Evolutionary conservation across 2,797 vertebrate genomes (phyloP).

Genomic region (Hemibagrus guttatus): DNA sequence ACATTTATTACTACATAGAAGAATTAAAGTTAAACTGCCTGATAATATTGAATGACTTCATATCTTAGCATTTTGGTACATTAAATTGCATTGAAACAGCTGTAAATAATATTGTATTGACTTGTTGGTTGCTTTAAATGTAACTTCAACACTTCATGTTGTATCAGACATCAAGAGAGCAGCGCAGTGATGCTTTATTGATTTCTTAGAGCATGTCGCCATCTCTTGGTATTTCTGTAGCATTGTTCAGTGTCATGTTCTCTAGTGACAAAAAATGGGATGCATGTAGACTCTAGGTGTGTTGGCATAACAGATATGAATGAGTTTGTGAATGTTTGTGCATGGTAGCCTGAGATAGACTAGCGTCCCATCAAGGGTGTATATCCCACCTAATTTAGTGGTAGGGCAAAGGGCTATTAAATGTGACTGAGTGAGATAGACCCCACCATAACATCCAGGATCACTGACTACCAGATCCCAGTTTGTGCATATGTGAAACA

Average conservation of each 20-base stretch:
- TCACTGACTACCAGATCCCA: neutral
- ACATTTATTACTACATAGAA: neutral
- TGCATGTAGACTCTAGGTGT: neutral
- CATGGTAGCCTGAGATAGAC: neutral
- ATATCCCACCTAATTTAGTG: neutral
- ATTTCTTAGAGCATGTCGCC: slow-evolving; percentile 10
- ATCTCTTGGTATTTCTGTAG: slow-evolving; percentile 21
- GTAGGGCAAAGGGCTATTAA: no score
- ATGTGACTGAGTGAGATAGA: neutral
- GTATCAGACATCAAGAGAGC: neutral
- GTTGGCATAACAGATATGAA: no score
- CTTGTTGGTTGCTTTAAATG: neutral
- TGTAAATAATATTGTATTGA: neutral
- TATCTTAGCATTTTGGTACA: neutral
- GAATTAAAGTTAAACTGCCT: neutral
- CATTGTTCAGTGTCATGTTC: neutral
- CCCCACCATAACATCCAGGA: neutral
- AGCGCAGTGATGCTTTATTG: neutral
- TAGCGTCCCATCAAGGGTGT: neutral
- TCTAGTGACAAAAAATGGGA: neutral
- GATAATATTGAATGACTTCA: neutral
- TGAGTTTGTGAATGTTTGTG: neutral
- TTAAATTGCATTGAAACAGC: neutral
- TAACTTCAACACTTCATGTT: neutral
- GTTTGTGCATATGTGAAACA: neutral